phyloP scores from a whole-genome alignment of 2,113 vertebrate species.

The Tauraco erythrolophus region DNA sequence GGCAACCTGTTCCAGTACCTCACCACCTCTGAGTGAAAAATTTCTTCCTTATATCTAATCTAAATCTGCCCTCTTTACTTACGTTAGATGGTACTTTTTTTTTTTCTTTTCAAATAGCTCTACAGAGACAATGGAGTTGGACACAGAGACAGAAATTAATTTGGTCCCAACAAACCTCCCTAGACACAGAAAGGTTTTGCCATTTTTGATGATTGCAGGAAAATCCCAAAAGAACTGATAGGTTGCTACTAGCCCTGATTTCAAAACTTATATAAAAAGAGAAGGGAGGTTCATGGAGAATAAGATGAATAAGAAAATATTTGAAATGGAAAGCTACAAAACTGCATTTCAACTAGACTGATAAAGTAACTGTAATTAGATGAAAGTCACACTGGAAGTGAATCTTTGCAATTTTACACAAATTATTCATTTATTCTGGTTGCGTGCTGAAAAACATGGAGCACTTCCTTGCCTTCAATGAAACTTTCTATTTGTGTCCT shows the following conservation, averaged over 20 bases:
- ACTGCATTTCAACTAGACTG: neutral
- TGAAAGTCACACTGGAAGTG: neutral
- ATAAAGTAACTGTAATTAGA: neutral
- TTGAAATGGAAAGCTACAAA: neutral
- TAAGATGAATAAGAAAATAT: neutral
- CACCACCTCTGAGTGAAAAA: too few relatives aligned
- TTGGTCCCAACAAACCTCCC: neutral
- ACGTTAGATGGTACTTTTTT: neutral
- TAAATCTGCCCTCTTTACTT: neutral
- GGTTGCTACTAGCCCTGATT: neutral
- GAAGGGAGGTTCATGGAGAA: neutral
- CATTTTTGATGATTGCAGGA: neutral
- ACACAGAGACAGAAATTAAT: neutral
- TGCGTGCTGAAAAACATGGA: neutral
- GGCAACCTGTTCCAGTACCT: too few relatives aligned
- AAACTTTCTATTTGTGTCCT: neutral
- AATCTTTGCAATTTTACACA: neutral
- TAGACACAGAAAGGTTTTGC: neutral
- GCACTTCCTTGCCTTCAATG: neutral
- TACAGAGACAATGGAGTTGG: neutral
- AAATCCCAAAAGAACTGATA: neutral
- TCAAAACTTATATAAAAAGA: neutral
- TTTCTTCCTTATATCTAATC: too few relatives aligned
- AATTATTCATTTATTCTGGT: neutral
- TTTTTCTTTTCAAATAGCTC: neutral